A percentile compares a stretch with the other conserved stretches of the same genome.
phyloP scores from a whole-genome alignment of 2,888 invertebrate genomes.

The Brachyopa scutellaris region DNA sequence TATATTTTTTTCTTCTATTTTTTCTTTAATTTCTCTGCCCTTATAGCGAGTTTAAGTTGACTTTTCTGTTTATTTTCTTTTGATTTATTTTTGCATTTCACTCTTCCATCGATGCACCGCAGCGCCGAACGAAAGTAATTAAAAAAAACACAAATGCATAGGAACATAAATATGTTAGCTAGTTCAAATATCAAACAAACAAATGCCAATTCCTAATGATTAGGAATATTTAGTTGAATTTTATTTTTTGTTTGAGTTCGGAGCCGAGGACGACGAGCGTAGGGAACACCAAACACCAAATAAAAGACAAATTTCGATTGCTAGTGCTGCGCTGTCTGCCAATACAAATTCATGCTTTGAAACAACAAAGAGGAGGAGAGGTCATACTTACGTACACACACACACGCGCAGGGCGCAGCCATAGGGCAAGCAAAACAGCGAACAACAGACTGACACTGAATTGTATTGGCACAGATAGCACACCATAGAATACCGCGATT shows the following conservation, averaged over 20 bases:
- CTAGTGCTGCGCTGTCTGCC: constrained; percentile 56
- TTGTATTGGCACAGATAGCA: constrained; percentile 19
- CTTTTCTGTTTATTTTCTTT: constrained; percentile 45
- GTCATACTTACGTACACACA: neutral
- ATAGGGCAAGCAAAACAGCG: neutral
- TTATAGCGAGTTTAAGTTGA: constrained; percentile 34
- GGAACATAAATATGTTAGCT: constrained; percentile 68
- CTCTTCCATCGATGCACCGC: constrained; percentile 1
- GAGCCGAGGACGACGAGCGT: constrained; percentile 39
- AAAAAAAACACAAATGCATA: constrained; percentile 55
- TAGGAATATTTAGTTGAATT: constrained; percentile 71
- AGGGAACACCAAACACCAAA: neutral
- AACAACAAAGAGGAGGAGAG: constrained; percentile 34
- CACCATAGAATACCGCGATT: neutral
- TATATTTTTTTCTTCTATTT: constrained; percentile 17
- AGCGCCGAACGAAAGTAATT: constrained; percentile 38
- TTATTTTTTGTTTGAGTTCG: constrained; percentile 64
- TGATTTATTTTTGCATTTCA: neutral
- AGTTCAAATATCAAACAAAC: constrained; percentile 67
- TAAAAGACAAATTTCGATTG: too few species aligned
- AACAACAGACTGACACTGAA: too few species aligned
- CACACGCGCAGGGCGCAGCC: too few species aligned
- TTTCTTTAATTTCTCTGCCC: constrained; percentile 7
- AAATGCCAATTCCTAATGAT: constrained; percentile 70
- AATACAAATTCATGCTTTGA: constrained; percentile 34